Percentiles rank a stretch among this genome's conserved stretches.
These are phyloP conservation scores for Agrotis clavis DNA, from an alignment of 2,888 invertebrate genomes.

Conservation along the genomic window DNA sequence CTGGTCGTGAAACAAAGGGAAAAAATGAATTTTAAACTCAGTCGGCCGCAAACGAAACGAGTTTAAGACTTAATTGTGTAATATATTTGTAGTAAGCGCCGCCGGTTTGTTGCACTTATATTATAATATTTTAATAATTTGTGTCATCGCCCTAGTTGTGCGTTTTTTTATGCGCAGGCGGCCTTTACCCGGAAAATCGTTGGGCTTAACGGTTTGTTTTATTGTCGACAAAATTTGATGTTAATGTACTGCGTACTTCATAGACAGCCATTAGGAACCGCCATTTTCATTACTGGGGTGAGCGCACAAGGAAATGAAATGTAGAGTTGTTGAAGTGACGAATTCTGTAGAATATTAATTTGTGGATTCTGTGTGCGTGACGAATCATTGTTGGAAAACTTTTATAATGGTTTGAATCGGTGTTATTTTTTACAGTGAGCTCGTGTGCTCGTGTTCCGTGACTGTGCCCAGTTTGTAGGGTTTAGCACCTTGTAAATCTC, in stretches of 20 bases:
- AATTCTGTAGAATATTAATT: conserved; percentile 36
- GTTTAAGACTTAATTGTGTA: conserved; percentile 81
- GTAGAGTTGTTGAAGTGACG: conserved; percentile 19
- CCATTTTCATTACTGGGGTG: conserved; percentile 57
- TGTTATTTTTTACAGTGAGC: conserved; percentile 59
- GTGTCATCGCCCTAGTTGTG: conserved; percentile 67
- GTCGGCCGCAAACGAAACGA: conserved; percentile 75
- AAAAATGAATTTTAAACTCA: conserved; percentile 75
- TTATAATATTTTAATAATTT: conserved; percentile 73
- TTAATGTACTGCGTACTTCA: conserved; percentile 72
- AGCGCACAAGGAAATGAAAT: conserved; percentile 41
- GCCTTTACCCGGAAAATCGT: conserved; percentile 64
- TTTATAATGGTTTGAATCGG: conserved; percentile 47
- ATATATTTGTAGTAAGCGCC: conserved; percentile 77
- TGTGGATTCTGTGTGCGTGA: conserved; percentile 48
- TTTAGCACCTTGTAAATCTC: conserved; percentile 87
- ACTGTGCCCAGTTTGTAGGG: conserved; percentile 76
- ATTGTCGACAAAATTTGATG: conserved; percentile 75
- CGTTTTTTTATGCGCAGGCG: conserved; percentile 65
- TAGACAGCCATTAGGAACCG: conserved; percentile 61
- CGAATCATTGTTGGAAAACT: conserved; percentile 38
- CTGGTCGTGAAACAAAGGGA: conserved; percentile 77
- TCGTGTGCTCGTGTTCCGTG: conserved; percentile 79
- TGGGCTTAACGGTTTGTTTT: conserved; percentile 77
- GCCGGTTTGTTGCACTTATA: conserved; percentile 79